Base-by-base conservation (phyloP, 2,888 invertebrate species). In the Julus scandinavius region DNA sequence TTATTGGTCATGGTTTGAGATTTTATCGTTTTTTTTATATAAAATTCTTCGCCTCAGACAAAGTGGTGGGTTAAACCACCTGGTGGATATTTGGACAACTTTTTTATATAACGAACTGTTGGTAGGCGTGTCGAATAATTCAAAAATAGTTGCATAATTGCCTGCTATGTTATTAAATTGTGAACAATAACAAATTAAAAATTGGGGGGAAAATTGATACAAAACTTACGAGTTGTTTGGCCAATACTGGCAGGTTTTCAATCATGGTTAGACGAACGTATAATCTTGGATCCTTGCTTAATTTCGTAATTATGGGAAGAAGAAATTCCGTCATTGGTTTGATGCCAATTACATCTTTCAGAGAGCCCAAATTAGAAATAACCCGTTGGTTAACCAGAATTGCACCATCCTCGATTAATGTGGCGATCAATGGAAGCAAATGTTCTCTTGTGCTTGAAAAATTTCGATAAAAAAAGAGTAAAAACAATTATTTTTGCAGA, bases 201-300 rank as follows among this genome's bases (percentile, higher is more conserved):
- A 20, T 63, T 63, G 63, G 7, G 20, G 63, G 29, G 29, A 63
- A 17, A 54, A 17, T n/a, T 63, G 15, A 45, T 20, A n/a, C 11
- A 85, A 11, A 85, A 85, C 45, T 85, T 85, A 85, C 85, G 9
- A 85, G 85, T 13, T 85, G 45, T 45, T 85, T 50, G 15, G 85
- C 85, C 85, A 85, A 85, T n/a, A n/a, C 29, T 13, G 85, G 85
- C 29, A 85, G 20, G 50, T 85, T 85, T 85, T 85, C 85, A 20
- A 85, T 85, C 45, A 85, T 20, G 13, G 49, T n/a, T 45, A 85
- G 45, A 85, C 85, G 85, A 29, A 45, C 20, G 45, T 20, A 29
- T 85, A 85, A n/a, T 85, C 29, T 85, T 29, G 20, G 85, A 29
- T 85, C 49, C 15, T 85, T 45, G 50, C 20, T 85, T 29, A 85